Evolutionary conservation across 1,140 invertebrate species (phyloP).

Genomic region (Geopemphigus sp.): DNA sequence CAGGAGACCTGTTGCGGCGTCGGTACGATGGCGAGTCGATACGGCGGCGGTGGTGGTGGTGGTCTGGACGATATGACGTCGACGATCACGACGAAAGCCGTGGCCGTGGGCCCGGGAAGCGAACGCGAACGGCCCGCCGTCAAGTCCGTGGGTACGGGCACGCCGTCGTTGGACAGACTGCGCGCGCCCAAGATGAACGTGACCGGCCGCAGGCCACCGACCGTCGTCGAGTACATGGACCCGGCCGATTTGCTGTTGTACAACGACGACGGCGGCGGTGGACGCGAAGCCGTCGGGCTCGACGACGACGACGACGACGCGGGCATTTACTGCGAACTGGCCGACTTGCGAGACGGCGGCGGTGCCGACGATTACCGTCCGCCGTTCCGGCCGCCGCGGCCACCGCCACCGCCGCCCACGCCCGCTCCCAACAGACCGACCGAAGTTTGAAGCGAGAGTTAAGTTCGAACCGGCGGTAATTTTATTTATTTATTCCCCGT

Average conservation of each 20-base stretch:
- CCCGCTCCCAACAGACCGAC: not conserved
- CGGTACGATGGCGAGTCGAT: conserved; percentile 55
- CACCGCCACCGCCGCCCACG: not conserved
- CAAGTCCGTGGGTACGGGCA: conserved; percentile 59
- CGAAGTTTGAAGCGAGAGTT: not conserved
- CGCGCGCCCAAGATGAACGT: not conserved
- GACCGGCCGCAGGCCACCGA: not conserved
- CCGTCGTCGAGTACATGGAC: no score
- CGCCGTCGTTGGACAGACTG: conserved; percentile 65
- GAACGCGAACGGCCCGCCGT: conserved; percentile 52
- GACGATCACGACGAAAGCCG: conserved; percentile 54
- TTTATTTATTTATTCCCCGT: not conserved
- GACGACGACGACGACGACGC: not conserved
- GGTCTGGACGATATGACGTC: conserved; percentile 56
- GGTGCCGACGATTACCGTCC: no score
- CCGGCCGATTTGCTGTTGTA: conserved; percentile 59
- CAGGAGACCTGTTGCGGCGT: conserved; percentile 63
- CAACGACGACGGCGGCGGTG: conserved; percentile 58
- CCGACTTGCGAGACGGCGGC: not conserved
- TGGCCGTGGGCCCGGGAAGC: conserved; percentile 37
- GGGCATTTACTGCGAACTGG: conserved; percentile 34
- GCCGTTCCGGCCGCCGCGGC: not conserved
- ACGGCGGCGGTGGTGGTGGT: conserved; percentile 56
- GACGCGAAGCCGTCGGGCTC: no score
- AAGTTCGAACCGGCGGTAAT: no score